Evolutionary conservation across 1,140 invertebrate genomes (phyloP), one percentile per base, ranked within the genome.

Genomic region (Scaptomyza graminum): DNA sequence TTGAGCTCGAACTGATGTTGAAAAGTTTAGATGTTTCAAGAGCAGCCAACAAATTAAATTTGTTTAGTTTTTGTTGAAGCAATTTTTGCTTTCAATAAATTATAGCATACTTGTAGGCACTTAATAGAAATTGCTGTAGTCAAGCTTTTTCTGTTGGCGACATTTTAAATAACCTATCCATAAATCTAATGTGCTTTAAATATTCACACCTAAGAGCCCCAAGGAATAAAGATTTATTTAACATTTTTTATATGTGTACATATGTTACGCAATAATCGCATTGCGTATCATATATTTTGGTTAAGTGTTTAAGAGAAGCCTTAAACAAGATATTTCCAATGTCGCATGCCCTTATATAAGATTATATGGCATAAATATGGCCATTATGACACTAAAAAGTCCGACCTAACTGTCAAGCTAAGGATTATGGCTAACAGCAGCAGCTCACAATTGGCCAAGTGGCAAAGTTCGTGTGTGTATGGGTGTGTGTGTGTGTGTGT

Each of bases 351-450:
- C n/a, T 65, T 44, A 66, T n/a, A 65, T n/a, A 57, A 34, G 61
- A 70, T 63, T 41, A 43, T 39, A 56, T 25, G 61, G 34, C 68
- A 57, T 56, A 71, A 65, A 65, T 65, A 71, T 57, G 25, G 52
- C 62, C 51, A 64, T 64, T 70, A 56, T 47, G 61, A 16, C 34
- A 37, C 34, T 28, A 11, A 55, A 34, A 59, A 64, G 61, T 52
- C 62, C 62, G 56, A 13, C 44, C 31, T 51, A 71, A 65, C 34
- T 39, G 46, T 46, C 52, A 28, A 31, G 37, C 46, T 9, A 13
- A 18, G 46, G 3, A 25, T 16, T 13, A 47, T 63, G 22, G 39
- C 52, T 22, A 39, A 55, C 28, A 31, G 6, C 37, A 55, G 12
- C 52, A 43, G 12, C 18, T 34, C n/a, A n/a, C 37, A 57, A 44